Evolutionary conservation across 1,140 invertebrate genomes (phyloP).

Genomic region (Drosophila ambigua): DNA sequence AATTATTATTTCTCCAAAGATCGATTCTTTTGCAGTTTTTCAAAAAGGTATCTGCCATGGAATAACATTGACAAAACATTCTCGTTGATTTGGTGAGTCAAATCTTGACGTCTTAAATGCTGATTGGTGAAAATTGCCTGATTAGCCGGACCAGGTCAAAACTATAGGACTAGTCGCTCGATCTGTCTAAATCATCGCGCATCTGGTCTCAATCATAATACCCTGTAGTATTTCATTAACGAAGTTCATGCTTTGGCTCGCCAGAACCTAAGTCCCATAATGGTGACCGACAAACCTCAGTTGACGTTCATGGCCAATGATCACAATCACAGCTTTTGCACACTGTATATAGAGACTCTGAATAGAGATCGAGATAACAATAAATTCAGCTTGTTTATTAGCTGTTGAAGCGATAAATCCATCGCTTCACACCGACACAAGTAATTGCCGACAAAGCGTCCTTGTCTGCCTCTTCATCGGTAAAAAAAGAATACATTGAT

Average conservation of each 20-base stretch:
- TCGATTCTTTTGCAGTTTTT: too few species aligned
- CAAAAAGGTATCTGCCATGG: too few species aligned
- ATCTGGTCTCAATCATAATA: too few species aligned
- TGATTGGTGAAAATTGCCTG: too few species aligned
- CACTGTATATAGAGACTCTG: conserved; percentile 56
- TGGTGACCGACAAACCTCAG: conserved; percentile 28
- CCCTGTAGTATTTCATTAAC: conserved; percentile 1
- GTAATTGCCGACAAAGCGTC: conserved; percentile 73
- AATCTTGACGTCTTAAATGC: too few species aligned
- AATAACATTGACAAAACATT: too few species aligned
- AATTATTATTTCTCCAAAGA: too few species aligned
- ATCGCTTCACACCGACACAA: conserved; percentile 71
- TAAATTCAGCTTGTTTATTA: conserved; percentile 78
- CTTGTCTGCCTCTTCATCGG: conserved; percentile 50
- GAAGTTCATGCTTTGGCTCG: conserved; percentile 10
- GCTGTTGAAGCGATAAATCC: conserved; percentile 73
- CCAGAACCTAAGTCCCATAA: conserved; percentile 50
- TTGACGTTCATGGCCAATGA: conserved; percentile 34
- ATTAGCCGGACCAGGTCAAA: too few species aligned
- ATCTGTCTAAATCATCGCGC: not conserved
- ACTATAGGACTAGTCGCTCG: too few species aligned
- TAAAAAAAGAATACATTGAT: conserved; percentile 39
- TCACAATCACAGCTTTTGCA: conserved; percentile 54
- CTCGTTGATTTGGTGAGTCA: too few species aligned
- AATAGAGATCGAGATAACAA: conserved; percentile 73